Evolutionary conservation across 2,113 vertebrate genomes (phyloP).

Genomic region (Martes martes): DNA sequence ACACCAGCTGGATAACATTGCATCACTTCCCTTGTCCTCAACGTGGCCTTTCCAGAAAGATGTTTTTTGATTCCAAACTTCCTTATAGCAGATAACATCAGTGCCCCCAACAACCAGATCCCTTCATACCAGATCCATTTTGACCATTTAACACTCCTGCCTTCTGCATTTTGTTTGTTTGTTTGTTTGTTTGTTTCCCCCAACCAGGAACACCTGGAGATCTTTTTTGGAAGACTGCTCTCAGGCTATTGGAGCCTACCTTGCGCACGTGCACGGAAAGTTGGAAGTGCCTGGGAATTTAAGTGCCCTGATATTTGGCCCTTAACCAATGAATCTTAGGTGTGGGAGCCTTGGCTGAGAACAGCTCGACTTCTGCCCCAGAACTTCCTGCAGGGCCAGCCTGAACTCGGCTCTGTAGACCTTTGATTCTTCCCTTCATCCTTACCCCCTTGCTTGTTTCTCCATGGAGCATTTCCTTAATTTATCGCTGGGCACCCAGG

Average conservation of each 20-base stretch:
- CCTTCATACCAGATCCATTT: not conserved
- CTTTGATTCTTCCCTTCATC: not conserved
- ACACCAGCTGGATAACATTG: not conserved
- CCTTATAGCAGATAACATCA: not conserved
- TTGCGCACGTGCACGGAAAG: not conserved
- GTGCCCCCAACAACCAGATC: too few relatives aligned
- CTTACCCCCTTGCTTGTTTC: not conserved
- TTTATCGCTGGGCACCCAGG: not conserved
- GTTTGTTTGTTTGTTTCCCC: not conserved
- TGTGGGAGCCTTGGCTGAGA: not conserved
- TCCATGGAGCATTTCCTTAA: not conserved
- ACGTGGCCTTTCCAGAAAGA: not conserved
- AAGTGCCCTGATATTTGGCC: not conserved
- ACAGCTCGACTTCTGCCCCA: not conserved
- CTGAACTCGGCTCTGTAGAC: not conserved
- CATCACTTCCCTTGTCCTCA: not conserved
- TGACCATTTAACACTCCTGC: not conserved
- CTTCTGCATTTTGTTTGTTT: not conserved
- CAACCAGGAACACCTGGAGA: not conserved
- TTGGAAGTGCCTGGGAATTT: not conserved
- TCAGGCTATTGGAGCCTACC: not conserved
- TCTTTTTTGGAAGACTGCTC: not conserved
- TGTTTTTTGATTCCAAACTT: not conserved
- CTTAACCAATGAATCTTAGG: not conserved
- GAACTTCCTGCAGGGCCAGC: not conserved